Conservation (phyloP, 53 echinoderm and acorn worm genomes). For the Hippasteria phrygiana region DNA sequence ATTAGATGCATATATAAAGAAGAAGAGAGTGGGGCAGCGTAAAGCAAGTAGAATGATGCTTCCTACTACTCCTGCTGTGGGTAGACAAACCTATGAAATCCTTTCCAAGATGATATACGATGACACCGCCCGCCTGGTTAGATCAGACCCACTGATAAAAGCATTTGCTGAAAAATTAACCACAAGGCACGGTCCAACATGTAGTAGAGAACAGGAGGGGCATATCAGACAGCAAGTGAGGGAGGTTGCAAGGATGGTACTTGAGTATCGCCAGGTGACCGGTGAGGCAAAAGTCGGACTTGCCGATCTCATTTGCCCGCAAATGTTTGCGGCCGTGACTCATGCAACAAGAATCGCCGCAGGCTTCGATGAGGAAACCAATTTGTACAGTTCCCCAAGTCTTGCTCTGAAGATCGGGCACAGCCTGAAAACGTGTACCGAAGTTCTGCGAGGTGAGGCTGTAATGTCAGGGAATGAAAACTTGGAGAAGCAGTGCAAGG, state of each 20-base stretch:
- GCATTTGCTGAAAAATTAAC: conserved; percentile 73
- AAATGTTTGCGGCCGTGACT: conserved; percentile 44
- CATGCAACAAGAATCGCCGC: conserved; percentile 60
- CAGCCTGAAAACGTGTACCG: conserved; percentile 71
- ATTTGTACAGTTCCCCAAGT: conserved; percentile 62
- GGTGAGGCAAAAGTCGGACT: conserved; percentile 22
- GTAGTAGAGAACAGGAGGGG: conserved; percentile 64
- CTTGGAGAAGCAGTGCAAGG: conserved; percentile 59
- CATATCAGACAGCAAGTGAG: conserved; percentile 65
- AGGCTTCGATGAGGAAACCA: conserved; percentile 61
- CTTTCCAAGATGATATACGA: conserved; percentile 67
- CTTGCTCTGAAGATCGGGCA: conserved; percentile 76
- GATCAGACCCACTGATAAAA: conserved; percentile 64
- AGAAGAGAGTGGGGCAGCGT: conserved; percentile 36
- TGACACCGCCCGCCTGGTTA: conserved; percentile 39
- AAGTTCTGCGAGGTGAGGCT: conserved; percentile 72
- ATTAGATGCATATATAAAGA: conserved; percentile 62
- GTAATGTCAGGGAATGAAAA: conserved; percentile 63
- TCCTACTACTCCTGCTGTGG: conserved; percentile 59
- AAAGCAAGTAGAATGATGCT: conserved; percentile 66
- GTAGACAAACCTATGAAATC: conserved; percentile 60
- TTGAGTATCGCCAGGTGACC: conserved; percentile 45
- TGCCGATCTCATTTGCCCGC: conserved; percentile 46
- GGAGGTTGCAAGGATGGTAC: conserved; percentile 65
- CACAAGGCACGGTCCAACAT: conserved; percentile 60